Evolutionary conservation across 92 coral and sea anemone species (phyloP).

Genomic region (Zoanthus sociatus): DNA sequence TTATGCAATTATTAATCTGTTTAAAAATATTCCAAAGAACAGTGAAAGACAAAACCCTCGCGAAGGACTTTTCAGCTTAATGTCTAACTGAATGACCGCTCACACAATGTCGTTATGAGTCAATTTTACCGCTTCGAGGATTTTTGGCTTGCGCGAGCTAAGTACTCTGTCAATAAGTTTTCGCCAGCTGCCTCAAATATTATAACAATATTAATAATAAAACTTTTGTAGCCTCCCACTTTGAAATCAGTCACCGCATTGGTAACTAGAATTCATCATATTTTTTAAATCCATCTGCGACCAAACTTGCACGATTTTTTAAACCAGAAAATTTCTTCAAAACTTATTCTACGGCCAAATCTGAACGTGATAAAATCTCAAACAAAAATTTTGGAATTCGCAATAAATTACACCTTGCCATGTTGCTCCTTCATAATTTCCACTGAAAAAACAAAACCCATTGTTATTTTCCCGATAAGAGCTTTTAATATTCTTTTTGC

Average conservation of each 20-base stretch:
- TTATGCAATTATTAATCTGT: not conserved
- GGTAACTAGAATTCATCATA: not conserved
- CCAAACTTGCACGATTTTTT: not conserved
- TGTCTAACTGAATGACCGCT: not conserved
- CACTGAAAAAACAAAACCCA: not conserved
- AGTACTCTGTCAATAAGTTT: constrained; percentile 13
- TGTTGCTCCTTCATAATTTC: too few species aligned
- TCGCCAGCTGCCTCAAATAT: constrained; percentile 30
- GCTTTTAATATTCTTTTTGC: not conserved
- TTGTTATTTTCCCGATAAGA: not conserved
- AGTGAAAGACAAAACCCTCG: constrained; percentile 1
- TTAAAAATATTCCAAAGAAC: not conserved
- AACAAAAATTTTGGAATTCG: not conserved
- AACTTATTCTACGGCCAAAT: not conserved
- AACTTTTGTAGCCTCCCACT: constrained; percentile 27
- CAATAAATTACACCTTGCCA: too few species aligned
- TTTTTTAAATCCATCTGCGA: constrained; percentile 3
- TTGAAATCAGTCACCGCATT: constrained; percentile 3
- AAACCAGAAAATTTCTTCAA: not conserved
- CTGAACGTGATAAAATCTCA: not conserved
- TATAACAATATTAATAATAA: constrained; percentile 25
- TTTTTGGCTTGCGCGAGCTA: constrained; percentile 1
- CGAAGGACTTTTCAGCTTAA: not conserved
- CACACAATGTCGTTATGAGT: constrained; percentile 7
- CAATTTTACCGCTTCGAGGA: constrained; percentile 3